phyloP scores from a whole-genome alignment of 2,113 vertebrate species.

The Hoplias malabaricus region DNA sequence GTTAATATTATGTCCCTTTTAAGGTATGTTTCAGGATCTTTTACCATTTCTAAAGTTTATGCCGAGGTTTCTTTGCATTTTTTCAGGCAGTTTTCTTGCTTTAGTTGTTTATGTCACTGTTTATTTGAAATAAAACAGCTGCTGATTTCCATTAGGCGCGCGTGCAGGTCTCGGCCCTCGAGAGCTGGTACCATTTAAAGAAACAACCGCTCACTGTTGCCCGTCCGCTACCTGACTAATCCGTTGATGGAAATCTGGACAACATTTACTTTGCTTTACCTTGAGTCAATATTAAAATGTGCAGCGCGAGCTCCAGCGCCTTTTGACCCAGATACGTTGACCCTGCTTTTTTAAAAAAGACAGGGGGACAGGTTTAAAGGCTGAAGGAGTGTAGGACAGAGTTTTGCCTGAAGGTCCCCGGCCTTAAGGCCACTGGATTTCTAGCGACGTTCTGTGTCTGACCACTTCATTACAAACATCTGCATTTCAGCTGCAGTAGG shows the following conservation, averaged over 20 bases:
- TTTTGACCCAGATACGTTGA: slow-evolving; percentile 37
- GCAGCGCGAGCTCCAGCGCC: slow-evolving; percentile 29
- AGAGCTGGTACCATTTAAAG: background rate
- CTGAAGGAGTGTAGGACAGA: background rate
- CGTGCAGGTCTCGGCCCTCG: slow-evolving; percentile 51
- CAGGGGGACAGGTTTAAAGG: background rate
- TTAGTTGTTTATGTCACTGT: background rate
- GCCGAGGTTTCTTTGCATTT: too few species aligned
- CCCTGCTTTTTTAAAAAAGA: background rate
- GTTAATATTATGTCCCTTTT: too few species aligned
- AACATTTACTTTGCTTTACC: slow-evolving; percentile 55
- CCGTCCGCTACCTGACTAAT: slow-evolving; percentile 32
- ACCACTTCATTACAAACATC: background rate
- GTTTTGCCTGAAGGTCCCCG: background rate
- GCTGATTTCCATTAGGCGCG: slow-evolving; percentile 55
- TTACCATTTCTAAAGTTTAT: too few species aligned
- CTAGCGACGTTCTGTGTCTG: too few species aligned
- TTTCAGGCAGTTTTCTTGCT: background rate
- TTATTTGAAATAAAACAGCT: background rate
- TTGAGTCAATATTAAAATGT: slow-evolving; percentile 62
- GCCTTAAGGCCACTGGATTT: background rate
- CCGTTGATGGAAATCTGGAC: slow-evolving; percentile 26
- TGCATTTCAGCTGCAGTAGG: background rate
- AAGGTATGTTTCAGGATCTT: background rate
- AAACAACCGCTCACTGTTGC: slow-evolving; percentile 60